Percentiles rank a stretch among this genome's conserved stretches.
Conservation (phyloP, 2,888 invertebrate genomes). For the Philereme vetulata region DNA sequence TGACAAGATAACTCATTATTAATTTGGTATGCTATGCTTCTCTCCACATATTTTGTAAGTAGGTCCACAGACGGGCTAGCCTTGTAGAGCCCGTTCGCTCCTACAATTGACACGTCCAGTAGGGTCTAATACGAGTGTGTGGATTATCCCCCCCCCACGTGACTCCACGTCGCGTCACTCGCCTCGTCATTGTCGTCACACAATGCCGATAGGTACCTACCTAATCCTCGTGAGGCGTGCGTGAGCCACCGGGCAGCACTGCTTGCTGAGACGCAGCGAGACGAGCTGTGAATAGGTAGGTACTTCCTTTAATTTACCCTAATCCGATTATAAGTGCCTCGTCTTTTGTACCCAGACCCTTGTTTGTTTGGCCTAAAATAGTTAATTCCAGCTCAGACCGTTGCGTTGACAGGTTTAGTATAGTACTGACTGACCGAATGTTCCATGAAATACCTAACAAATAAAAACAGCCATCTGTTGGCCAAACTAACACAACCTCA, state of each 20-base stretch:
- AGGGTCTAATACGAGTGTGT: not conserved
- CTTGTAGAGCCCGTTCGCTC: not conserved
- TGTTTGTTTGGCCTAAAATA: constrained; percentile 5
- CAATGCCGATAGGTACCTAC: not conserved
- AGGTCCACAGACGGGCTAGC: not conserved
- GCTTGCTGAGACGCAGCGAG: constrained; percentile 3
- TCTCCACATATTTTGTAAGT: not conserved
- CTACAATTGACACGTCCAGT: not conserved
- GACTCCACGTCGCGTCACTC: not conserved
- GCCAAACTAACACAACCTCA: not conserved
- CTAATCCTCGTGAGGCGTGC: not conserved
- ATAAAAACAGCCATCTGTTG: not conserved
- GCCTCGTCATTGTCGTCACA: not conserved
- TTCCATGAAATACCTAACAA: no score
- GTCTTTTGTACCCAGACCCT: constrained; percentile 3
- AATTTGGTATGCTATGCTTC: no score
- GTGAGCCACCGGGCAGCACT: not conserved
- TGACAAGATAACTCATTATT: no score
- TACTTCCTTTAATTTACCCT: not conserved
- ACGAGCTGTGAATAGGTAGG: constrained; percentile 11
- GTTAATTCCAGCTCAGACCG: not conserved
- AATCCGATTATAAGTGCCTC: constrained; percentile 13
- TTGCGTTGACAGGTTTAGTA: not conserved
- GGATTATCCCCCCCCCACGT: constrained; percentile 1
- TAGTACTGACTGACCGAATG: no score